Conservation (phyloP, 1,140 invertebrate genomes). For the Lepidostoma basale region DNA sequence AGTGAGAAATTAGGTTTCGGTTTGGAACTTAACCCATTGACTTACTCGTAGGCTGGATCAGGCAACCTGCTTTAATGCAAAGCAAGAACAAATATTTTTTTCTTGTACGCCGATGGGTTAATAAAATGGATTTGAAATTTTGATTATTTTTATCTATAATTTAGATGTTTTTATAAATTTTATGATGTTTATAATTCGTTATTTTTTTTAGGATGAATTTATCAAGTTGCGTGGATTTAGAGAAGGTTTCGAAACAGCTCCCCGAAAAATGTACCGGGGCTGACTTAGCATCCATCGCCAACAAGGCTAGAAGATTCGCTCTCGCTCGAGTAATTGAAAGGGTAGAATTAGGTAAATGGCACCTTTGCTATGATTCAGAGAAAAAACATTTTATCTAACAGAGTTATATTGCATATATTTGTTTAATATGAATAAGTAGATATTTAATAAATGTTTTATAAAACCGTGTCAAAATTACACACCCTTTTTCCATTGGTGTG, state of each 20-base stretch:
- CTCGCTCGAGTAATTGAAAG: slow-evolving; percentile 49
- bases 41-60: too few relatives aligned
- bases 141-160: too few relatives aligned
- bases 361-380: background rate
- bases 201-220: slow-evolving; percentile 51
- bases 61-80: too few relatives aligned
- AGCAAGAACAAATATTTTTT: too few relatives aligned
- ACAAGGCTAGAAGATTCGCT: slow-evolving; percentile 48
- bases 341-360: slow-evolving; percentile 36
- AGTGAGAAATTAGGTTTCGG: too few relatives aligned
- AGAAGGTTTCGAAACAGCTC: slow-evolving; percentile 51
- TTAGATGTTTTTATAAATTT: background rate
- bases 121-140: too few relatives aligned
- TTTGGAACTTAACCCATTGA: too few relatives aligned
- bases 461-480: too few relatives aligned
- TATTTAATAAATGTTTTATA: too few relatives aligned
- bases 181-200: background rate
- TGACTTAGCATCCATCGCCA: slow-evolving; percentile 54
- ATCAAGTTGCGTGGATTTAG: slow-evolving; percentile 50
- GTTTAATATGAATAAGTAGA: background rate
- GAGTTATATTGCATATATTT: background rate
- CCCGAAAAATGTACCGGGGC: slow-evolving; percentile 57
- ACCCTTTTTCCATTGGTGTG: too few relatives aligned
- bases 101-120: too few relatives aligned
- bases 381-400: background rate